phyloP scores from a whole-genome alignment of 2,797 vertebrate species.

The Hozukius guyotensis region DNA sequence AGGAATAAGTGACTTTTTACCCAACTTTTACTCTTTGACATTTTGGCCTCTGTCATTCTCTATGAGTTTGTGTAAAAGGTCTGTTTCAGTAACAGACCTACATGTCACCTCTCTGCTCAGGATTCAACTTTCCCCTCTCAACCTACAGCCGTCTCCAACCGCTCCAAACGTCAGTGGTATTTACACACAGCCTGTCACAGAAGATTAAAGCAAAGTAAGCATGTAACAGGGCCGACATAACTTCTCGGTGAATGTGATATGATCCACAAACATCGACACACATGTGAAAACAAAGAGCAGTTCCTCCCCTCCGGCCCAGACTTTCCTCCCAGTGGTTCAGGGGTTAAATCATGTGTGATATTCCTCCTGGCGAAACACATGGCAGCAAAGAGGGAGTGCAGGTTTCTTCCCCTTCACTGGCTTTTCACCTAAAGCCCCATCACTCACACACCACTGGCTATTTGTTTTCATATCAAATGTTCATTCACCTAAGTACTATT shows the following conservation, averaged over 20 bases:
- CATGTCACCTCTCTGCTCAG: slow-evolving; percentile 3
- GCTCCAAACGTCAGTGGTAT: slow-evolving; percentile 25
- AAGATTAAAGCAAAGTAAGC: slow-evolving; percentile 24
- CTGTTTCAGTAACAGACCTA: not conserved
- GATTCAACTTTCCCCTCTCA: slow-evolving; percentile 30
- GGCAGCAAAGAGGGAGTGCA: slow-evolving; percentile 1
- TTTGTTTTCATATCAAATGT: slow-evolving; percentile 6
- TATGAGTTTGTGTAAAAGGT: not conserved
- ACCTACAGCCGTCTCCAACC: not conserved
- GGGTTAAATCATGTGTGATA: slow-evolving; percentile 53
- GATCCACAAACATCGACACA: not conserved
- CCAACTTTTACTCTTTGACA: not conserved
- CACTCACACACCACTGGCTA: slow-evolving; percentile 3
- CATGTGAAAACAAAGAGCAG: not conserved
- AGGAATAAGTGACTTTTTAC: not conserved
- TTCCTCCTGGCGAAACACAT: slow-evolving; percentile 58
- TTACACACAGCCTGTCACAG: slow-evolving; percentile 39
- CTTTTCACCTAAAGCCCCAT: slow-evolving; percentile 24
- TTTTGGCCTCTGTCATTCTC: slow-evolving; percentile 7
- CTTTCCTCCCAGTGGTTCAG: slow-evolving; percentile 16
- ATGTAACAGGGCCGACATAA: not conserved
- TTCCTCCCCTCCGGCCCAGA: not conserved
- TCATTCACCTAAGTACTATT: not conserved
- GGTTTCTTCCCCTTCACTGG: slow-evolving; percentile 2
- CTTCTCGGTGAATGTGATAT: slow-evolving; percentile 35